Evolutionary conservation across 2,797 vertebrate genomes (phyloP).

Genomic region (Nannoperca australis): DNA sequence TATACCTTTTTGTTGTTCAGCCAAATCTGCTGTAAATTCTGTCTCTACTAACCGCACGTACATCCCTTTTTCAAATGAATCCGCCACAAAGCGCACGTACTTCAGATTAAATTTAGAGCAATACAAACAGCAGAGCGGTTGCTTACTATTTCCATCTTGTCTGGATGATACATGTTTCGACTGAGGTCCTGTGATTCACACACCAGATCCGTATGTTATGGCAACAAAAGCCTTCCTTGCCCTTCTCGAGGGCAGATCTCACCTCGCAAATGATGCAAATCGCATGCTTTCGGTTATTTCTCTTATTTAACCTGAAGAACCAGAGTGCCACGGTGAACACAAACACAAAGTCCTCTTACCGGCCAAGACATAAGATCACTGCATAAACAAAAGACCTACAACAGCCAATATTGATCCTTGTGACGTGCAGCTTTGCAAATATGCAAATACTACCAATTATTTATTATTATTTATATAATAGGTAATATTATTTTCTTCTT

Average conservation of each 20-base stretch:
- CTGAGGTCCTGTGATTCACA: conserved; percentile 9
- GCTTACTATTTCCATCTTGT: conserved; percentile 19
- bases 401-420: neutral
- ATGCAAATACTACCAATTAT: neutral
- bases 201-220: conserved; percentile 41
- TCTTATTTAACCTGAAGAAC: neutral
- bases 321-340: neutral
- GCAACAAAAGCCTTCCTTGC: conserved; percentile 33
- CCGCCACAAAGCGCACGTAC: neutral
- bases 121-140: neutral
- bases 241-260: conserved; percentile 9
- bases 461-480: neutral
- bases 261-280: neutral
- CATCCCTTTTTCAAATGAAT: neutral
- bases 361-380: neutral
- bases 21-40: neutral
- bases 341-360: conserved; percentile 1
- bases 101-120: neutral
- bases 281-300: neutral
- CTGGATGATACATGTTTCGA: conserved; percentile 12
- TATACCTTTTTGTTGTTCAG: neutral
- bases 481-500: neutral
- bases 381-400: neutral
- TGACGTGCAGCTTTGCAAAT: neutral
- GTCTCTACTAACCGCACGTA: neutral